phyloP scores from a whole-genome alignment of 1,140 invertebrate species.

The Trypoxylus dichotomus region DNA sequence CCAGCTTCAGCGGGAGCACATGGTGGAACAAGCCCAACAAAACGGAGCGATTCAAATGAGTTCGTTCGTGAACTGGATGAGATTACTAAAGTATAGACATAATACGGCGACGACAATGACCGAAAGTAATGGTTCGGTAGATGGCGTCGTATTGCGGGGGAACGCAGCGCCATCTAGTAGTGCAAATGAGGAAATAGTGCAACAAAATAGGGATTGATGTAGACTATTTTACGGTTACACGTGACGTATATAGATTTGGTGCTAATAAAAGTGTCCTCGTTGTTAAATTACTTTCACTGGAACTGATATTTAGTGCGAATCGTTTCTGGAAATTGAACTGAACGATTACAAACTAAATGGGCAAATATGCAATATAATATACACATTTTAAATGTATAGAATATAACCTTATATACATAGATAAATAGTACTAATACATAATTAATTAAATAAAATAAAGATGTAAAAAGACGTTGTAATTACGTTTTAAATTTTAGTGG shows the following conservation, averaged over 20 bases:
- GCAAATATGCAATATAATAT: conserved; percentile 46
- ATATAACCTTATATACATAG: neutral
- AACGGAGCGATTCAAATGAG: conserved; percentile 56
- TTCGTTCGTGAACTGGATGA: conserved; percentile 71
- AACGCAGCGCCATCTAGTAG: neutral
- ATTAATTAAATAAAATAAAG: neutral
- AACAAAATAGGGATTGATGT: conserved; percentile 1
- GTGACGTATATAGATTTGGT: neutral
- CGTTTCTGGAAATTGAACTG: neutral
- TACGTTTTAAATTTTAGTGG: neutral
- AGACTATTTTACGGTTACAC: conserved; percentile 12
- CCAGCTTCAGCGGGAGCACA: conserved; percentile 69
- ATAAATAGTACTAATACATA: neutral
- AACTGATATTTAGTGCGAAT: neutral
- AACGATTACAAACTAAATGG: conserved; percentile 31
- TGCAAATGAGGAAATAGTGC: neutral
- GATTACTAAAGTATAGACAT: conserved; percentile 63
- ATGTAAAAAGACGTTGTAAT: neutral
- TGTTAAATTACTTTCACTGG: neutral
- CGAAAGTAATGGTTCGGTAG: conserved; percentile 40
- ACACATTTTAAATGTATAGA: conserved; percentile 21
- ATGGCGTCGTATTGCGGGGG: neutral
- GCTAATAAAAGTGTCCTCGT: neutral
- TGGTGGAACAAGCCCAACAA: conserved; percentile 55
- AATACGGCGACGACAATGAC: conserved; percentile 39